phyloP scores from a whole-genome alignment of 2,113 vertebrate species.

The Menura novaehollandiae region DNA sequence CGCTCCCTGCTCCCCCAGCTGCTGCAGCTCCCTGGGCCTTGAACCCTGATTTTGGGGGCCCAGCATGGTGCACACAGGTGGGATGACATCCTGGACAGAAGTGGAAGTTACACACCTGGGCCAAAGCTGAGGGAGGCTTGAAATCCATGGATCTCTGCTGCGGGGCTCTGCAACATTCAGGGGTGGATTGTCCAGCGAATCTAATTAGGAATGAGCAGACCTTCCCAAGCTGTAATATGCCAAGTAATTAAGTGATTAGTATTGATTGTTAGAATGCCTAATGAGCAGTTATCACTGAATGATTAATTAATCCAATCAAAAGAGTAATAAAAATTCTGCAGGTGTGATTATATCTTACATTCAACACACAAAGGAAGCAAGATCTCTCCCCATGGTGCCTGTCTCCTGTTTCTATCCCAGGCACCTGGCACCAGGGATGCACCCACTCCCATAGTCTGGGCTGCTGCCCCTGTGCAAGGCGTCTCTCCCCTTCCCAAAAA shows the following conservation, averaged over 20 bases:
- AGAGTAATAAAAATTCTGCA: conserved; percentile 16
- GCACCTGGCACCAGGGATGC: neutral
- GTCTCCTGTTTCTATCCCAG: neutral
- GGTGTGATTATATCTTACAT: neutral
- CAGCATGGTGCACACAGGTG: fast-evolving
- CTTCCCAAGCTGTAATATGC: neutral
- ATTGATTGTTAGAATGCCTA: conserved; percentile 60
- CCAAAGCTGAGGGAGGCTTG: neutral
- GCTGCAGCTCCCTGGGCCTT: neutral
- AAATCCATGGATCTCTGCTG: neutral
- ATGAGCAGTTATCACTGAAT: conserved; percentile 56
- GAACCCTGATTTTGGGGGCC: neutral
- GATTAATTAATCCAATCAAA: conserved; percentile 64
- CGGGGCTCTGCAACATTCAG: neutral
- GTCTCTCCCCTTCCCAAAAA: neutral
- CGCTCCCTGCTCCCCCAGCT: neutral
- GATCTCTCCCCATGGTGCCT: fast-evolving
- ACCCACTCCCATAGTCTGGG: neutral
- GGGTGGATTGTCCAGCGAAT: neutral
- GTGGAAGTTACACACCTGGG: fast-evolving
- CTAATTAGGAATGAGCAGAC: conserved; percentile 51
- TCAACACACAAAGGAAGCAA: fast-evolving
- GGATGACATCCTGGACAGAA: fast-evolving
- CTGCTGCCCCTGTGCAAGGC: neutral
- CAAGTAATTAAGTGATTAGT: conserved; percentile 69